Base-by-base conservation (phyloP, 2,113 vertebrate species). In the Brienomyrus longianalis region DNA sequence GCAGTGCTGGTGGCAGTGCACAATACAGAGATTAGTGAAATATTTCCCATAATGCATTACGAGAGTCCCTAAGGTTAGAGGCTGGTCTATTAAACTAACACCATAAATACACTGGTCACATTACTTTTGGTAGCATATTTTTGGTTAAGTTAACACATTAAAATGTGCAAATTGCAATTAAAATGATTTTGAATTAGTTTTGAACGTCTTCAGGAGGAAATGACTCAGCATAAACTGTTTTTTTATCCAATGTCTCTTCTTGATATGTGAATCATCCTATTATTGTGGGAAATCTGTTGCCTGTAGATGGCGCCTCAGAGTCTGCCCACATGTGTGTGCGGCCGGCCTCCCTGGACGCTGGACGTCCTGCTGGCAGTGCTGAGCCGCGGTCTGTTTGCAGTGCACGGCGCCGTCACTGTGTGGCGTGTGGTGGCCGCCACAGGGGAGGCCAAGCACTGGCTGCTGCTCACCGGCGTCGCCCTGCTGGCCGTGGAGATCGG, bases 401-500 rank as follows among this genome's bases (percentile, higher is more conserved):
- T 93, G 52, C 96, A 96, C 11, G 96, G 95, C 0, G 87, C 93
- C 48, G 91, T 96, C 90, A 95, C 94, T 0, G 95, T 96, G 74
- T 96, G 95, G 95, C 91, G 93, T 2, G 95, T 96, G 86, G 96
- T 96, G 90, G 91, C 83, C 0, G 88, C 95, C 6, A 96, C 93
- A 85, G 93, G 54, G 11, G 93, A 96, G 84, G 91, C 93, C 0
- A 66, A 91, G 62, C 96, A 96, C 89, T 96, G 96, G 95, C 90
- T 96, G 66, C 92, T 96, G 90, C 90, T 96, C 88, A 93, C 70
- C 3, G 96, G 96, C 0, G 95, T 96, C 56, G 92, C 94, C 62
- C 92, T 96, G 66, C 91, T 96, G 84, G 94, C 92, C 0, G 91
- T 95, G 89, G 96, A 96, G 92, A 94, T 96, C 93, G 93, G 91